Base-by-base conservation (phyloP, 2,113 vertebrate genomes). In the Pampusana beccarii region DNA sequence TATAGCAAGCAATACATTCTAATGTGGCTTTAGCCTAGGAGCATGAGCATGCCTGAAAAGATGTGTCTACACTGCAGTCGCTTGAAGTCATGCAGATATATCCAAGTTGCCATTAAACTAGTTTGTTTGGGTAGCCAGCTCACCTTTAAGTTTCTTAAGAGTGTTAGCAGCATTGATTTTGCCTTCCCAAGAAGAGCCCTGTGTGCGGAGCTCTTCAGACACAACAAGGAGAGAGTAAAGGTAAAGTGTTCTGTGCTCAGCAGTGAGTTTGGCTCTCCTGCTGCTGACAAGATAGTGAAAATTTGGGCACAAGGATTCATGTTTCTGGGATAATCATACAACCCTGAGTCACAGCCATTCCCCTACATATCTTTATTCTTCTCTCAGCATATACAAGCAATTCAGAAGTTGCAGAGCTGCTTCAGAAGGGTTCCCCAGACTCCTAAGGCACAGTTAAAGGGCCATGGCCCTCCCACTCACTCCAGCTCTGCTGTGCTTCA, bases 381-480 rank as follows among this genome's bases (percentile, higher is more conserved):
- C 36, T 78, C 48, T 86, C 26, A 53, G 60, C 60, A n/a, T 5
- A 7, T 46, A 53, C 29, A 40, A 82, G 65, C 10, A 53, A 36
- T 64, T 92, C 71, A 33, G 48, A 74, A 71, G 44, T 38, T 75
- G 38, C 19, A 50, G 16, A 11, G 31, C 25, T 65, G n/a, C 26
- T 71, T 75, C 69, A 50, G 44, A 54, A 65, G 16, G 10, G 7
- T 71, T 60, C 31, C 17, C 56, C 46, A 66, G 62, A 28, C 8
- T 28, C 24, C 18, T 80, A 48, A 54, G 56, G 34, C 48, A 73
- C 17, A 57, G 54, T 57, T 65, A 86, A 81, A 86, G 19, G 13
- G 46, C 53, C 46, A 78, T 4, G 33, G 14, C 34, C 48, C 40
- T 91, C 46, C 56, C 40, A 58, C 2, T 21, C 0, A 0, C 3